Base-by-base conservation (phyloP, 2,797 vertebrate genomes). In the Neosilurus hyrtlii region DNA sequence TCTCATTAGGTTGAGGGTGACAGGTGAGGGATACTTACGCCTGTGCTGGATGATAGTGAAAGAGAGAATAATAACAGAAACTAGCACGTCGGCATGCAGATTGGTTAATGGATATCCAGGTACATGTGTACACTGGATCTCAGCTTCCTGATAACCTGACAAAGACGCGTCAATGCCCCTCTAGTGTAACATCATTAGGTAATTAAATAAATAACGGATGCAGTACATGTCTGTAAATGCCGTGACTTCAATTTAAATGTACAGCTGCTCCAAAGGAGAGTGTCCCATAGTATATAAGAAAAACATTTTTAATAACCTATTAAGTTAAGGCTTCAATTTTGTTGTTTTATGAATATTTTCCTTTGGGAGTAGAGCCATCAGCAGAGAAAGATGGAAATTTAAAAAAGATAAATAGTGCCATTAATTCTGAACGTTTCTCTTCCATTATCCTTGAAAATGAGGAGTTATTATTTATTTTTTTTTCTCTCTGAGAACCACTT, bases 311-410 rank as follows among this genome's bases (percentile, higher is more conserved):
- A 98, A 99, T 98, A 97, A 98, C 97, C 97, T 97, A 97, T 98
- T 98, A 98, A 98, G 96, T 98, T 98, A 99, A 96, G 96, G 97
- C 97, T 99, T 98, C 96, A 98, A 98, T 98, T 99, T 97, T 95
- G 94, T 70, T 78, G 74, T 98, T 99, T 99, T 98, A 98, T 99
- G 96, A 97, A 98, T 98, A 98, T 98, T 99, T 99, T 98, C 97
- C 96, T 98, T 96, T 96, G 96, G 96, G 96, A 99, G 96, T 92
- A 92, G 96, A 95, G 96, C 96, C 96, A 95, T 98, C 96, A 95
- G 94, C 92, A 93, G 95, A 97, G 96, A 97, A 97, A 97, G 97
- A 97, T 96, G 96, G 96, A 97, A 97, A 97, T 97, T 98, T 98
- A 96, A 99, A 98, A 97, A 96, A 98, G 97, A 99, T 97, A 97